Conservation (phyloP, 1,140 invertebrate genomes). For the Alviniconcha marisindica region DNA sequence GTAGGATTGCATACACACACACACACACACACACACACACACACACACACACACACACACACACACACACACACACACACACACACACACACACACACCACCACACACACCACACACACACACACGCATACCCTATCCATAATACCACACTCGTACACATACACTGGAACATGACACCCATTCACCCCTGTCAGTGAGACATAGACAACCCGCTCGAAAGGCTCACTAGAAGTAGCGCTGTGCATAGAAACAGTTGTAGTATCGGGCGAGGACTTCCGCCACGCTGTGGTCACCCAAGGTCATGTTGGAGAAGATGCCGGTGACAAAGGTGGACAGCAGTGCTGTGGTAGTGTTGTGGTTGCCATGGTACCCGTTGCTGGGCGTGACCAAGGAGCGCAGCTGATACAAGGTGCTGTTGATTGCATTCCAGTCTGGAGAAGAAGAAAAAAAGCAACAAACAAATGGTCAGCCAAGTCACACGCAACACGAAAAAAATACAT, state of each 20-base stretch:
- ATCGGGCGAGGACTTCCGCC: not conserved
- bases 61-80: no score
- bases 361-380: not conserved
- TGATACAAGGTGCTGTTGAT: slow-evolving; percentile 15
- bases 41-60: no score
- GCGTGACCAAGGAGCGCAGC: not conserved
- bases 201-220: no score
- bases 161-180: no score
- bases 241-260: not conserved
- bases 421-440: not conserved
- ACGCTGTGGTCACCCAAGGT: not conserved
- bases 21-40: no score
- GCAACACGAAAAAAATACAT: no score
- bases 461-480: no score
- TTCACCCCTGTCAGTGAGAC: no score
- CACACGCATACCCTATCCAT: no score
- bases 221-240: slow-evolving; percentile 19
- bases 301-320: not conserved
- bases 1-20: no score
- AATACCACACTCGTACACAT: not conserved
- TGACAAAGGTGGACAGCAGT: not conserved
- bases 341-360: not conserved
- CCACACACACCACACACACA: no score
- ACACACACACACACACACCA: no score
- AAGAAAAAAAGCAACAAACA: not conserved